These are phyloP conservation scores for Hydropsyche tenuis DNA, from an alignment of 1,140 invertebrate genomes.

Conservation along the genomic window DNA sequence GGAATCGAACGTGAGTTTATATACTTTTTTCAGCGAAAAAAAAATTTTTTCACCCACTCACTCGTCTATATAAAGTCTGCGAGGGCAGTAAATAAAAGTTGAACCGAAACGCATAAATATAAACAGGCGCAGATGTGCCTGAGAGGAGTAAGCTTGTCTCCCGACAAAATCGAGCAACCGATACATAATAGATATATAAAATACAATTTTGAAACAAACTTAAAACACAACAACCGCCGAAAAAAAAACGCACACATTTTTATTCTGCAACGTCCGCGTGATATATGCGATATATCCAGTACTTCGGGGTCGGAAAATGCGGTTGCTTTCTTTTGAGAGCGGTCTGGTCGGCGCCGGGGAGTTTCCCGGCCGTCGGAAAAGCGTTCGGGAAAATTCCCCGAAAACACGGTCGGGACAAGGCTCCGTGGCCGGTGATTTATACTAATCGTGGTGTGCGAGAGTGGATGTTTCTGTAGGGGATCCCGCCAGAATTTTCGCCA, in stretches of 20 bases:
- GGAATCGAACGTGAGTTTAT: too few relatives aligned
- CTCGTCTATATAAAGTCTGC: constrained; percentile 29
- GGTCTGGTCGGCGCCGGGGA: constrained; percentile 12
- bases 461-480: constrained; percentile 3
- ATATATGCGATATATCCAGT: too few relatives aligned
- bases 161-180: not conserved
- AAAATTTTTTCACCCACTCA: constrained; percentile 1
- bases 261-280: too few relatives aligned
- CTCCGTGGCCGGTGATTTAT: constrained; percentile 25
- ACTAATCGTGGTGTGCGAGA: constrained; percentile 6
- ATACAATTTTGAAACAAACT: too few relatives aligned
- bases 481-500: not conserved
- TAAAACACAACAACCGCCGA: too few relatives aligned
- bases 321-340: too few relatives aligned
- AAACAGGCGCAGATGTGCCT: constrained; percentile 23
- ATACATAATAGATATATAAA: not conserved
- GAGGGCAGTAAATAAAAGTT: constrained; percentile 35
- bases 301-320: too few relatives aligned
- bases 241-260: too few relatives aligned
- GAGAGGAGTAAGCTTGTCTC: not conserved
- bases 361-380: constrained; percentile 15
- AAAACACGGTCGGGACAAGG: constrained; percentile 21
- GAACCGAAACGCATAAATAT: constrained; percentile 30
- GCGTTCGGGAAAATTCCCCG: constrained; percentile 17
- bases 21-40: too few relatives aligned